phyloP scores from a whole-genome alignment of 2,113 vertebrate genomes.

The Madoqua kirkii region DNA sequence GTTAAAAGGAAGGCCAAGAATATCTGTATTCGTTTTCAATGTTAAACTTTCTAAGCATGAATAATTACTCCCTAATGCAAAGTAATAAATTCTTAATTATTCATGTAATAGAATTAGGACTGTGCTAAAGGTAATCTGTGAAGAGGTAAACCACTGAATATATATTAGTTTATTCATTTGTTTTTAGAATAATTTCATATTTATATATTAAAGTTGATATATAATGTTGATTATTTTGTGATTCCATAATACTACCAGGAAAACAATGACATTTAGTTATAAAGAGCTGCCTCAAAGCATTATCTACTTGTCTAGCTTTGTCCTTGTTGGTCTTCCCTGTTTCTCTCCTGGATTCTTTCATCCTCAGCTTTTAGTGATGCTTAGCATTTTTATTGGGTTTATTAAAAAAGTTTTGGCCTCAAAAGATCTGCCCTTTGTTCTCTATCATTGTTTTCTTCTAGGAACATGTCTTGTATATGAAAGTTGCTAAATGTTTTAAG shows the following conservation, averaged over 20 bases:
- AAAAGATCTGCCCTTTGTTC: not conserved
- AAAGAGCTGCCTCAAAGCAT: not conserved
- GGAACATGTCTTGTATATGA: not conserved
- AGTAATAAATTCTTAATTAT: slow-evolving; percentile 20
- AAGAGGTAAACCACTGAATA: not conserved
- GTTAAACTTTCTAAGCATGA: not conserved
- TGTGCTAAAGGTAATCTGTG: not conserved
- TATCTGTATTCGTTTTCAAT: not conserved
- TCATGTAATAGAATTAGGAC: not conserved
- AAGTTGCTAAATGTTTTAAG: slow-evolving; percentile 35
- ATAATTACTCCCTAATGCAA: not conserved
- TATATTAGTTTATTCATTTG: not conserved
- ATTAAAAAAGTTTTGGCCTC: not conserved
- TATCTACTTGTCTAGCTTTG: not conserved
- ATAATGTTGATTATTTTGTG: not conserved
- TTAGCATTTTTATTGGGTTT: not conserved
- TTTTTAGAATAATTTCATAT: not conserved
- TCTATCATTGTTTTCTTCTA: not conserved
- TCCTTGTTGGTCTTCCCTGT: not conserved
- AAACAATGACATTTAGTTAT: not conserved
- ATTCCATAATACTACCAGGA: not conserved
- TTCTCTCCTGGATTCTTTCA: not conserved
- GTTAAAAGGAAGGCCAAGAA: slow-evolving; percentile 3
- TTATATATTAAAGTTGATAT: not conserved
- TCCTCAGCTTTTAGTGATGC: not conserved